These are phyloP conservation scores for Geotrupes spiniger DNA, from an alignment of 2,888 invertebrate species.

Conservation along the genomic window DNA sequence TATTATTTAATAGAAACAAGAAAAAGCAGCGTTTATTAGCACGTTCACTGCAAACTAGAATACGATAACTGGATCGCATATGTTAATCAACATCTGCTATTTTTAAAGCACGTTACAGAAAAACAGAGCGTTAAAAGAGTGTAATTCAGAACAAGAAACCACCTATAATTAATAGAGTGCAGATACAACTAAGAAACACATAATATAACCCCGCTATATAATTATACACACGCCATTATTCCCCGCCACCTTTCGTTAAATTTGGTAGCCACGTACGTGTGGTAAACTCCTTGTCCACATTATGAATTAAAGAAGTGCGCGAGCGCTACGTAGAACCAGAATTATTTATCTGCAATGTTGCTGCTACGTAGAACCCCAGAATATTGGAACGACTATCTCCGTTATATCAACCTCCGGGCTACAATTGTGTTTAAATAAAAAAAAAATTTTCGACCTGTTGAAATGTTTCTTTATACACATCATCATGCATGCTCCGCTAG, in stretches of 20 bases:
- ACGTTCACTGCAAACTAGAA: too few relatives aligned
- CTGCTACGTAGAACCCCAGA: conserved; percentile 8
- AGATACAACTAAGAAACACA: conserved; percentile 25
- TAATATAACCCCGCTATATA: conserved; percentile 24
- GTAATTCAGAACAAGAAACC: conserved; percentile 12
- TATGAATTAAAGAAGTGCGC: not conserved
- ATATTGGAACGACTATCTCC: conserved; percentile 9
- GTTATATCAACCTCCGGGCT: conserved; percentile 7
- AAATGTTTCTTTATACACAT: conserved; percentile 3
- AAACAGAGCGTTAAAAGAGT: conserved; percentile 6
- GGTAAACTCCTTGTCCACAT: not conserved
- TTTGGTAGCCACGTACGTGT: conserved; percentile 18
- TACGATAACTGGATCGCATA: conserved; percentile 5
- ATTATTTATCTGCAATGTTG: conserved; percentile 3
- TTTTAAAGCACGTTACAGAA: conserved; percentile 5
- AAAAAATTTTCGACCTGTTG: conserved; percentile 3
- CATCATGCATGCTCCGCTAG: not conserved
- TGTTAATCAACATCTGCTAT: conserved; percentile 9
- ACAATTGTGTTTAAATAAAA: conserved; percentile 4
- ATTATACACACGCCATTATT: conserved; percentile 27
- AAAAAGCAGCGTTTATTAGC: too few relatives aligned
- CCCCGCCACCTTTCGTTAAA: conserved; percentile 21
- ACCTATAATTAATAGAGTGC: conserved; percentile 25
- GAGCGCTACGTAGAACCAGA: conserved; percentile 1
- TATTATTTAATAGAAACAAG: too few relatives aligned